A percentile compares a stretch with the other conserved stretches of the same genome.
Evolutionary conservation across 1,140 invertebrate species (phyloP).

Genomic region (Chelonus insularis): DNA sequence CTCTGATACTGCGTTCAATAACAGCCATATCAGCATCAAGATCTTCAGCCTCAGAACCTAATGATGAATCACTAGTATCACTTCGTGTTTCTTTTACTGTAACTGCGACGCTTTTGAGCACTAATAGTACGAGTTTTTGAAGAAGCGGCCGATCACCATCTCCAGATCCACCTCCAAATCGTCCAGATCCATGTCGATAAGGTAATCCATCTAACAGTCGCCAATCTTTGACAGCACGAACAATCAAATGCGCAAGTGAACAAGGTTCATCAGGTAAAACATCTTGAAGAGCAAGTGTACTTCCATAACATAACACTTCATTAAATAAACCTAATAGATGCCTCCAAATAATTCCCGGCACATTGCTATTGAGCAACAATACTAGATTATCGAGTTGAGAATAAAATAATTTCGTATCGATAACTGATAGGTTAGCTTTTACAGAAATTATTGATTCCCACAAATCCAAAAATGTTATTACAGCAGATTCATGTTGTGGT

Average conservation of each 20-base stretch:
- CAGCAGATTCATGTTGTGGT: constrained; percentile 55
- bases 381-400: constrained; percentile 81
- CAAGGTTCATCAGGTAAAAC: constrained; percentile 84
- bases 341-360: constrained; percentile 80
- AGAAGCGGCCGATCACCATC: constrained; percentile 69
- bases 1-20: constrained; percentile 81
- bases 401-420: constrained; percentile 87
- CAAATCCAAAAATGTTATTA: constrained; percentile 79
- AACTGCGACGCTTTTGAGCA: constrained; percentile 85
- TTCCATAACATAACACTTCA: constrained; percentile 87
- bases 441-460: constrained; percentile 92
- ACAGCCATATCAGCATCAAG: constrained; percentile 87
- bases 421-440: constrained; percentile 84
- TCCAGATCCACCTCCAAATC: constrained; percentile 61
- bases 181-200: constrained; percentile 60
- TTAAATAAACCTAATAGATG: constrained; percentile 83
- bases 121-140: constrained; percentile 81
- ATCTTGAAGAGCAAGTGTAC: constrained; percentile 83
- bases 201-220: constrained; percentile 73
- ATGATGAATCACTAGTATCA: constrained; percentile 79
- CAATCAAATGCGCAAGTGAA: constrained; percentile 77
- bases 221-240: constrained; percentile 83
- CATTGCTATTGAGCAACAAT: constrained; percentile 69
- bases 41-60: constrained; percentile 80
- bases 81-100: constrained; percentile 87